Evolutionary conservation across 2,113 vertebrate genomes (phyloP), one percentile per base, ranked within the genome.

Genomic region (Bos indicus): DNA sequence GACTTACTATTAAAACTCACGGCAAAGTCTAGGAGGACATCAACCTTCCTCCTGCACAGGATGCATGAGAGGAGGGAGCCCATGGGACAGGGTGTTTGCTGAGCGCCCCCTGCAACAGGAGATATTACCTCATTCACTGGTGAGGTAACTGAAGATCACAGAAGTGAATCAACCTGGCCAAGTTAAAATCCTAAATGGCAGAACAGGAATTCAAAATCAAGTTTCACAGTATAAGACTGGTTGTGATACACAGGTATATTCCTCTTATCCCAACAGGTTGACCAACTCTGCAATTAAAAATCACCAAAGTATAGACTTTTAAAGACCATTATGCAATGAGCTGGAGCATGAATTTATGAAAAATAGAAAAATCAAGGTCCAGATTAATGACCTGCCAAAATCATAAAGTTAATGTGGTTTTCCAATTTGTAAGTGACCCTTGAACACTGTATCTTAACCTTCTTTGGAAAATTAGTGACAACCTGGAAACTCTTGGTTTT

Each of bases 301-400:
- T 74, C 56, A 78, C 67, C 48, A 9, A 60, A 52, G 23, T 26
- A 6, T 17, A n/a, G 54, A 74, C 15, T 88, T 11, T 59, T 95
- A 54, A 92, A 86, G 48, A 17, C 36, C 12, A 90, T 74, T 78
- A 57, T 6, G 0, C 2, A 78, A 28, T 88, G 33, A 64, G 5
- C 16, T 56, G 13, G 14, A 88, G 62, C 26, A 95, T 2, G 30
- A 54, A 94, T 52, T 90, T 88, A 78, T 88, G 62, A 67, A 88
- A 95, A 96, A 84, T 43, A 54, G 1, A 57, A 84, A 96, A 96
- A 71, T 54, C 40, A 33, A 85, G 40, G 46, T 83, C 84, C 15
- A 85, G 15, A 52, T 40, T 86, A 81, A 77, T 28, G 48, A 90
- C 26, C 83, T 77, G 57, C 30, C 90, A 91, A 97, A 95, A 81